Conservation (phyloP, 2,888 invertebrate genomes). For the Kryphioiulus occultus region DNA sequence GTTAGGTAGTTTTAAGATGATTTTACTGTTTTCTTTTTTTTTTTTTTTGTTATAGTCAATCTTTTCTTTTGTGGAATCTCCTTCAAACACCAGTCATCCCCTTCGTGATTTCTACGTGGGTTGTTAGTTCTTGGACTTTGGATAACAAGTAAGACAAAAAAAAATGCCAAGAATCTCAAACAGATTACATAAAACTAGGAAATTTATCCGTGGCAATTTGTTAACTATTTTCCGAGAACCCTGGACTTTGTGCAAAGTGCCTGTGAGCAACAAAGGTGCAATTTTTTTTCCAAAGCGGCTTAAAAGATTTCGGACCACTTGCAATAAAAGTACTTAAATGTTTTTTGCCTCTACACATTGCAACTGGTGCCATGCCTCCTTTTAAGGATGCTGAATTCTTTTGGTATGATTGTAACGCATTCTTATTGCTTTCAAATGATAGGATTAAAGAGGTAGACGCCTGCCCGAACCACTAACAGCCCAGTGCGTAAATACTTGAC, state of each 20-base stretch:
- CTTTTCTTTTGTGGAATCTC: background rate
- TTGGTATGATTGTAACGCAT: background rate
- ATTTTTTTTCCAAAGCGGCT: background rate
- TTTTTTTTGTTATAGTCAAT: no score
- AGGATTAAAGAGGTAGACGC: background rate
- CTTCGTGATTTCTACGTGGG: no score
- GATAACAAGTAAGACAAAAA: no score
- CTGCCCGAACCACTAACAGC: background rate
- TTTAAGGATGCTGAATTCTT: background rate
- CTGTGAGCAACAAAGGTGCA: background rate
- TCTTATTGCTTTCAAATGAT: slow-evolving; percentile 14
- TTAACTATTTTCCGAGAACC: background rate
- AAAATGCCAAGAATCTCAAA: no score
- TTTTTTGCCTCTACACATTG: background rate
- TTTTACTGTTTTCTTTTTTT: no score
- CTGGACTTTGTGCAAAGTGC: background rate
- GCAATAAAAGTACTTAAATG: slow-evolving; percentile 15
- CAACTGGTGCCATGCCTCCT: background rate
- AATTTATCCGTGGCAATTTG: no score
- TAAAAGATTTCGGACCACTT: background rate
- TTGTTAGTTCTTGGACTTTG: no score
- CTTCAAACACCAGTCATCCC: no score
- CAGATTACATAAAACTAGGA: no score
- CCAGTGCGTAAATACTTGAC: background rate
- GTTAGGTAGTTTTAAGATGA: no score